These are phyloP conservation scores for Dryobotodes eremita DNA, from an alignment of 2,888 invertebrate species.

Conservation along the genomic window DNA sequence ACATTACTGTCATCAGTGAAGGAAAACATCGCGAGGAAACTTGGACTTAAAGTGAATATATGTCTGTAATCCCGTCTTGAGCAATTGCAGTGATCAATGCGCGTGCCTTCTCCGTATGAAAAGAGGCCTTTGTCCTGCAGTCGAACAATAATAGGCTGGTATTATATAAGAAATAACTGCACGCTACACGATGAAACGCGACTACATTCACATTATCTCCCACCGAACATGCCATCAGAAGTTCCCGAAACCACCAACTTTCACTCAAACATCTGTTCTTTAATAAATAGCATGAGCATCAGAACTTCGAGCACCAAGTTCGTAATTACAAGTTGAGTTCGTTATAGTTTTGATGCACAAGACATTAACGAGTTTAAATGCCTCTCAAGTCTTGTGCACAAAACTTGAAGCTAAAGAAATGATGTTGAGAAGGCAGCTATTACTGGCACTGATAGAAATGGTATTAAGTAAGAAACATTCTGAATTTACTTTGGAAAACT, in stretches of 20 bases:
- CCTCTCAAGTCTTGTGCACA: conserved; percentile 58
- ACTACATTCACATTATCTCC: background rate
- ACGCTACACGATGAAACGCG: background rate
- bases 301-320: conserved; percentile 32
- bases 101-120: background rate
- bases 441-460: conserved; percentile 33
- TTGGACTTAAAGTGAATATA: too few species aligned
- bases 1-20: background rate
- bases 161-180: background rate
- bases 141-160: background rate
- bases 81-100: background rate
- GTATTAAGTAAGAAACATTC: conserved; percentile 23
- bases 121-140: too few species aligned
- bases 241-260: background rate
- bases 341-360: conserved; percentile 65
- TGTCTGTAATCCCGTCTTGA: background rate
- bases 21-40: too few species aligned
- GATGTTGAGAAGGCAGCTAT: conserved; percentile 46
- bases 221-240: background rate
- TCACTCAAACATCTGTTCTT: background rate
- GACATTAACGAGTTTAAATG: conserved; percentile 74
- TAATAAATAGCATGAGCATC: conserved; percentile 23
- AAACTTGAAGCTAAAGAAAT: conserved; percentile 68
- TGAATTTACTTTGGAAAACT: conserved; percentile 20
- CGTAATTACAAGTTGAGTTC: conserved; percentile 59